Base-by-base conservation (phyloP, 2,888 invertebrate genomes). In the Heliconius erato region DNA sequence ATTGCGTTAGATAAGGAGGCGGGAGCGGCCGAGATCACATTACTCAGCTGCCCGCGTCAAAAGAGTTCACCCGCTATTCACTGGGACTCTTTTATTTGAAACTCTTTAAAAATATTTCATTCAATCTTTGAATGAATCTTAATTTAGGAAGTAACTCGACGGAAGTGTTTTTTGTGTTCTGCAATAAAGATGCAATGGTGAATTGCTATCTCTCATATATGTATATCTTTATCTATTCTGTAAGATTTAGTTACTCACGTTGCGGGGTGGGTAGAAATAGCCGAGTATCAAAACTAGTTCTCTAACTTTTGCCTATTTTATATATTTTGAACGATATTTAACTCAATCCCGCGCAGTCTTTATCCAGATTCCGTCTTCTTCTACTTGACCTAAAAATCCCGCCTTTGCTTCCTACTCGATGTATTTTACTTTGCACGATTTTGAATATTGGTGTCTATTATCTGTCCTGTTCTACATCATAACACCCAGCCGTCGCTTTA, bases 1-100 rank as follows among this genome's bases (percentile, higher is more conserved):
- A 81, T 81, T 71, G 78, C 81, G 71, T 78, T 65, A 81, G 81
- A 81, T 81, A 81, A 59, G 76, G 35, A 16, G 74, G 32, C 72
- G 72, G 54, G 69, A 40, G 69, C 44, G 44, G 69, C 79, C 16
- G n/a, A 69, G 71, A 79, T 71, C 79, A 69, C 65, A 71, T 79
- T 71, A 69, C 71, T 79, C 79, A 44, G 68, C 69, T 71, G 69
- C 69, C 68, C 67, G 40, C 78, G 78, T 78, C 67, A 40, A 78
- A 49, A 49, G 67, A 78, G 59, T 40, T 69, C 71, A 81, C 78
- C 78, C 78, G 40, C 77, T 49, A 81, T 81, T 81, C 81, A 81
- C 63, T 79, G 49, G n/a, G n/a, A 35, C 19, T 59, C 49, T 54
- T 54, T 79, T 69, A 79, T 54, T 69, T 40, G 32, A 69, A 69